phyloP scores from a whole-genome alignment of 2,113 vertebrate genomes.

The Maccullochella peelii region DNA sequence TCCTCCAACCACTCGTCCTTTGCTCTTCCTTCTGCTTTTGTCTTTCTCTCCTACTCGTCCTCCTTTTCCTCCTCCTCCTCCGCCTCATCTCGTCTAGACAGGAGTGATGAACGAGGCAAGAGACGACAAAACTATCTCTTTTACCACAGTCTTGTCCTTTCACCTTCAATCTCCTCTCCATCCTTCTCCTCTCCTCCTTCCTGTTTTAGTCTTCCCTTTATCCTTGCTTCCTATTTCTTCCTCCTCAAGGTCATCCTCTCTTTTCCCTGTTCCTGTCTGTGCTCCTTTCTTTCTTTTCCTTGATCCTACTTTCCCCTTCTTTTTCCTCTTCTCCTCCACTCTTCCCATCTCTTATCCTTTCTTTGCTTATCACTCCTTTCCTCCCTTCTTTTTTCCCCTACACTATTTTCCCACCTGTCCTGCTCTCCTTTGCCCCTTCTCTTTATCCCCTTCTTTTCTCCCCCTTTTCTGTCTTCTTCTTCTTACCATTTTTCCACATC shows the following conservation, averaged over 20 bases:
- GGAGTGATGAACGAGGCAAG: conserved; percentile 37
- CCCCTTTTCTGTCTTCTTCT: neutral
- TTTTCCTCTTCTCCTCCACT: neutral
- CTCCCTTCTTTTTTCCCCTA: neutral
- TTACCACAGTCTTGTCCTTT: conserved; percentile 21
- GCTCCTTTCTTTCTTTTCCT: neutral
- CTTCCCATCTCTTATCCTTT: neutral
- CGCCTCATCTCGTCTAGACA: neutral
- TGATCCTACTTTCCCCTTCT: neutral
- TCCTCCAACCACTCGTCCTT: conserved; percentile 11
- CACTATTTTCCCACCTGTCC: neutral
- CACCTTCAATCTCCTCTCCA: neutral
- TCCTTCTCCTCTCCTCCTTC: neutral
- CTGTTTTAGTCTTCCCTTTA: neutral
- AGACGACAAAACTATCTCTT: conserved; percentile 13
- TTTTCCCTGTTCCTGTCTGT: neutral
- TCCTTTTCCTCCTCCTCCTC: neutral
- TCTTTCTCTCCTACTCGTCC: neutral
- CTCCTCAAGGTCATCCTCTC: neutral
- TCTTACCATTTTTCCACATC: neutral
- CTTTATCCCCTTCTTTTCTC: neutral
- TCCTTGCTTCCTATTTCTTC: neutral
- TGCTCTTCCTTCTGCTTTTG: neutral
- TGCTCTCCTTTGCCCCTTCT: neutral
- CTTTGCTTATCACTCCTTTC: neutral